Evolutionary conservation across 2,888 invertebrate species (phyloP).

Genomic region (Apantesis nais): DNA sequence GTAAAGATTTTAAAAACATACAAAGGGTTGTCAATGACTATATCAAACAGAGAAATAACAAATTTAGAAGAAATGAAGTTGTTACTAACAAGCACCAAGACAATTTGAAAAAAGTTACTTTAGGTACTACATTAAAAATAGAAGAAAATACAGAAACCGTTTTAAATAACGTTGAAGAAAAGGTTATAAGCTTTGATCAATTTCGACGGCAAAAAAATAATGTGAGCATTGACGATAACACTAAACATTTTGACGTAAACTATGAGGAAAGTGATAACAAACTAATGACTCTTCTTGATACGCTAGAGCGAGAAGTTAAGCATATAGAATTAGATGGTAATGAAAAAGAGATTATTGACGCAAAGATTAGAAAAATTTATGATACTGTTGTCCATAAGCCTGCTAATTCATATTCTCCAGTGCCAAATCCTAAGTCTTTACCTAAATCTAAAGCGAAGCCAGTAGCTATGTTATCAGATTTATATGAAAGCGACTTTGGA

Average conservation of each 20-base stretch:
- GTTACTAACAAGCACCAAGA: conserved; percentile 6
- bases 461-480: conserved; percentile 4
- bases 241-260: conserved; percentile 32
- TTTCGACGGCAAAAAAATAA: conserved; percentile 30
- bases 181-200: conserved; percentile 46
- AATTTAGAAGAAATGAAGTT: conserved; percentile 12
- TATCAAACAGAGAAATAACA: conserved; percentile 40
- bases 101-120: conserved; percentile 10
- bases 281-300: conserved; percentile 63
- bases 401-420: conserved; percentile 11
- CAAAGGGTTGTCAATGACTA: conserved; percentile 61
- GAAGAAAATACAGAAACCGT: conserved; percentile 37
- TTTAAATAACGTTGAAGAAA: conserved; percentile 50
- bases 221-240: conserved; percentile 14
- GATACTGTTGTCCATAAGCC: conserved; percentile 54
- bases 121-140: conserved; percentile 13
- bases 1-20: conserved; percentile 62
- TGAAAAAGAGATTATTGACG: conserved; percentile 67
- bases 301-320: conserved; percentile 67
- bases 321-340: conserved; percentile 58
- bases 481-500: conserved; percentile 31
- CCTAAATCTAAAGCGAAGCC: neutral
- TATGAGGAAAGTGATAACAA: conserved; percentile 57
- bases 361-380: conserved; percentile 70
- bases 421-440: conserved; percentile 20